Evolutionary conservation across 2,888 invertebrate species (phyloP), one percentile per base, ranked within the genome.

Genomic region (Tenodera sinensis): DNA sequence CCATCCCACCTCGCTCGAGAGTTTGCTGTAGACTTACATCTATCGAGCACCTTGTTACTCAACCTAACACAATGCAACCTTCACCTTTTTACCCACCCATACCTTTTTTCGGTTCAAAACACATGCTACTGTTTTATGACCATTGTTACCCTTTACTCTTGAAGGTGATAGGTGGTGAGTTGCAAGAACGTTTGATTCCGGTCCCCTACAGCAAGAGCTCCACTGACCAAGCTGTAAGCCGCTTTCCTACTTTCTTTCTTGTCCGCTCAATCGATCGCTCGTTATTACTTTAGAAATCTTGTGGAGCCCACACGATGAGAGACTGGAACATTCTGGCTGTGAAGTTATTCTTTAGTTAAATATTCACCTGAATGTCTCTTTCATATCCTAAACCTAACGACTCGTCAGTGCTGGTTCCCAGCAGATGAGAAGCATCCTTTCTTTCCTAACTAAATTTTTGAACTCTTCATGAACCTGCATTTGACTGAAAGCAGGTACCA

Each of bases 121-220:
- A 90, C 90, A 90, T 90, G 90, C 91, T 91, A 89, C 90, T 91
- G 91, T 89, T 91, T 91, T 90, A 91, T 91, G 91, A 91, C 91
- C 91, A 96, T 96, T 96, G 96, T 96, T 96, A 95, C 96, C 96
- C 95, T 97, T 97, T 97, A 96, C 96, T 97, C 96, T 97, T 97
- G 96, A 98, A 99, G 99, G 98, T 99, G 97, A 99, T 99, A 97
- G 98, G 98, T 97, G 99, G 99, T 96, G 98, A 98, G 96, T 98
- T 98, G 96, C 98, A 98, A 97, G 98, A 98, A 96, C 98, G 98
- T 96, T 98, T 99, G 97, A 98, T 99, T 95, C 98, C 99, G 95
- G 98, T 99, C 95, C 99, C 98, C 95, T 98, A 98, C 97, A 98
- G 98, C 98, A 98, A 98, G 97, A 98, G 98, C 95, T 98, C 98